Conservation (phyloP, 2,113 vertebrate species). For the Syngnathus typhle region DNA sequence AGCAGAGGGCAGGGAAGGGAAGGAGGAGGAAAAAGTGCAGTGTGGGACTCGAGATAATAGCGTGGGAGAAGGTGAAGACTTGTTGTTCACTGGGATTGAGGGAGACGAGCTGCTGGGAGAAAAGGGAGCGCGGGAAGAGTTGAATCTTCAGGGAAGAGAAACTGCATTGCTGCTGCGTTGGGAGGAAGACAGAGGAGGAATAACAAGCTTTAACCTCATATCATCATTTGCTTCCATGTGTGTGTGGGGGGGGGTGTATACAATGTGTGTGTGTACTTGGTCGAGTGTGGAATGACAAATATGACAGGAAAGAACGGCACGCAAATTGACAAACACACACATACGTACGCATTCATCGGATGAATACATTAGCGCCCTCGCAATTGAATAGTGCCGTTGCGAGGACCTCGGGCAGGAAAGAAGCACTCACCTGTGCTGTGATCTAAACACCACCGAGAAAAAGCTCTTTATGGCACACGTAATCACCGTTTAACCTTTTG, state of each 20-base stretch:
- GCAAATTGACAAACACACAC: constrained; percentile 15
- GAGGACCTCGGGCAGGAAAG: not conserved
- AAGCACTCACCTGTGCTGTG: not conserved
- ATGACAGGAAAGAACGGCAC: constrained; percentile 65
- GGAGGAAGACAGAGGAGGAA: constrained; percentile 50
- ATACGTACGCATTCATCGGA: constrained; percentile 8
- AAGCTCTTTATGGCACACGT: not conserved
- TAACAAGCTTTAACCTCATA: constrained; percentile 57
- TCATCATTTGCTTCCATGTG: constrained; percentile 11
- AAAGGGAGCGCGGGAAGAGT: constrained; percentile 63
- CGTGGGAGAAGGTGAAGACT: constrained; percentile 58
- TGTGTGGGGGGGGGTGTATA: not conserved
- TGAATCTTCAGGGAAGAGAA: constrained; percentile 66
- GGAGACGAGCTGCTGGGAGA: constrained; percentile 41
- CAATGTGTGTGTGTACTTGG: not conserved
- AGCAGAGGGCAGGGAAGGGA: constrained; percentile 25
- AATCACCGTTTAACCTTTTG: not conserved
- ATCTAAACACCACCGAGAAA: not conserved
- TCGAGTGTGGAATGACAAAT: constrained; percentile 78
- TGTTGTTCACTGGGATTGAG: constrained; percentile 59
- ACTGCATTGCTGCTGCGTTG: constrained; percentile 47
- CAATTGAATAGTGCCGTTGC: not conserved
- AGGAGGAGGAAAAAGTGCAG: constrained; percentile 37
- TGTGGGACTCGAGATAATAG: constrained; percentile 53
- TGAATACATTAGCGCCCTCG: not conserved